phyloP scores from a whole-genome alignment of 2,888 invertebrate species.

The Tortricodes alternella region DNA sequence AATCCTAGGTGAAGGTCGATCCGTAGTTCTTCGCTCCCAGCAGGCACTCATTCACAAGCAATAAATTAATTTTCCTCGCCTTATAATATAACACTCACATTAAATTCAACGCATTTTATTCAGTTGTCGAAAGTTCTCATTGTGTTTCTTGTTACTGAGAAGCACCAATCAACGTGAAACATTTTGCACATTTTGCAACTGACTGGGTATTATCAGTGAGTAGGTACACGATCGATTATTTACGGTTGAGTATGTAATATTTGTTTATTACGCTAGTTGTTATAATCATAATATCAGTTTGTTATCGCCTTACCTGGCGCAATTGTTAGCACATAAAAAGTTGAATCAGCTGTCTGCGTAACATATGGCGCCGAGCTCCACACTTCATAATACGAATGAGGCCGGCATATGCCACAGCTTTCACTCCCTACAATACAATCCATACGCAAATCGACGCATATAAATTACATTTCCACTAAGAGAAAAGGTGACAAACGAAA shows the following conservation, averaged over 20 bases:
- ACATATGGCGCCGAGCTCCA: constrained; percentile 76
- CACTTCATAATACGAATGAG: constrained; percentile 76
- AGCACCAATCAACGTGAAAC: constrained; percentile 2
- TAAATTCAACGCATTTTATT: constrained; percentile 13
- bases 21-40: constrained; percentile 63
- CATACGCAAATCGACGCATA: constrained; percentile 47
- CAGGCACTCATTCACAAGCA: constrained; percentile 51
- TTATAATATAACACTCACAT: constrained; percentile 11
- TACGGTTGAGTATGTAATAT: constrained; percentile 1
- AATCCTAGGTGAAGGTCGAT: constrained; percentile 76
- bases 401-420: constrained; percentile 78
- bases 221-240: not conserved
- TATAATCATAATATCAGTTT: constrained; percentile 18
- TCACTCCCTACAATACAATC: constrained; percentile 76
- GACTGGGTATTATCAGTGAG: constrained; percentile 1
- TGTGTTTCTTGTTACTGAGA: constrained; percentile 12
- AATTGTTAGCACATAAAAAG: constrained; percentile 40
- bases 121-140: too few relatives aligned
- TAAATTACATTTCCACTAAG: constrained; percentile 27
- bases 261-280: constrained; percentile 20
- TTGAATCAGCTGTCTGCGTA: constrained; percentile 70
- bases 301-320: constrained; percentile 30
- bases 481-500: constrained; percentile 23
- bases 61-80: constrained; percentile 25
- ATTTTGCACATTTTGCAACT: not conserved